phyloP scores from a whole-genome alignment of 2,888 invertebrate species.

The Darwinula stevensoni region DNA sequence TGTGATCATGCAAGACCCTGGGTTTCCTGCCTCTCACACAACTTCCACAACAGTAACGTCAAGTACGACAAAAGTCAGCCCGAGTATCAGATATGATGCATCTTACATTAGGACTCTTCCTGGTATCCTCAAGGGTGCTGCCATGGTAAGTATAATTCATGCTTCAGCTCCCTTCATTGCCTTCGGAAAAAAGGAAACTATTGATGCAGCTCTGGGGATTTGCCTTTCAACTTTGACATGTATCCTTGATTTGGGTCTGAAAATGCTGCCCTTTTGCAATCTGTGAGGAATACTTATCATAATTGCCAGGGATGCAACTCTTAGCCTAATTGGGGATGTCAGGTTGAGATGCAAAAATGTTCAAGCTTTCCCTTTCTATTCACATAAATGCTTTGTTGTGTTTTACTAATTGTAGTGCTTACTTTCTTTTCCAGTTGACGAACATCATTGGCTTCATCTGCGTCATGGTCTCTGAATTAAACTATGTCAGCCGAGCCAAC shows the following conservation, averaged over 20 bases:
- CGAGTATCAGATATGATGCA: conserved; percentile 35
- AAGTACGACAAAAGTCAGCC: not conserved
- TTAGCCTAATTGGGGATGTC: not conserved
- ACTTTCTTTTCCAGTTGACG: conserved; percentile 13
- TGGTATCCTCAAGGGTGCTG: conserved; percentile 39
- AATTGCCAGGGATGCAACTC: not conserved
- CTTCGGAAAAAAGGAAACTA: too few relatives aligned
- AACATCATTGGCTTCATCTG: conserved; percentile 41
- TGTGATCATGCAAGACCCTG: too few relatives aligned
- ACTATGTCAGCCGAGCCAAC: conserved; percentile 26
- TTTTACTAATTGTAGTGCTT: conserved; percentile 10
- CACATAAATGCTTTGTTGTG: not conserved
- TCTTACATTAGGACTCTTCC: conserved; percentile 35
- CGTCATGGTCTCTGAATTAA: conserved; percentile 29
- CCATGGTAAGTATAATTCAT: conserved; percentile 40
- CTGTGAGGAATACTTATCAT: not conserved
- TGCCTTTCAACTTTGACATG: too few relatives aligned
- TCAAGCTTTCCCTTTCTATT: not conserved
- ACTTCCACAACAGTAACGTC: not conserved
- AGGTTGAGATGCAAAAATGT: not conserved
- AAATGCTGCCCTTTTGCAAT: too few relatives aligned
- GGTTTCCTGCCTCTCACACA: not conserved
- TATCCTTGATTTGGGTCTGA: not conserved
- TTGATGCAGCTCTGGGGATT: too few relatives aligned
- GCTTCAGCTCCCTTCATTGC: too few relatives aligned